Conservation (phyloP, 2,113 vertebrate species). For the Meriones unguiculatus region DNA sequence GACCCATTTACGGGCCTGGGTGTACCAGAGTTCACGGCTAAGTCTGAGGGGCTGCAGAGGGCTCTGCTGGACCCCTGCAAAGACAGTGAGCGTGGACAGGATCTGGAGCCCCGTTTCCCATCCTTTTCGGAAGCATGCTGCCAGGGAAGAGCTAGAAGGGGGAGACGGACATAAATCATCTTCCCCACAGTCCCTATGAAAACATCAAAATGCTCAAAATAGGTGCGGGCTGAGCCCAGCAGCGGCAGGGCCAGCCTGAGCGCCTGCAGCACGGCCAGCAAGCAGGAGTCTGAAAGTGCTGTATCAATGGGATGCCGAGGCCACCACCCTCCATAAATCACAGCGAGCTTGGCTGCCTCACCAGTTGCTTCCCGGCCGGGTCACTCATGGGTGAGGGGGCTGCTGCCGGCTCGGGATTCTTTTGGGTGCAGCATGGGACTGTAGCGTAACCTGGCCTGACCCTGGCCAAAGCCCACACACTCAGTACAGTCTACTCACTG, state of each 20-base stretch:
- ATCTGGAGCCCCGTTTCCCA: fast-evolving
- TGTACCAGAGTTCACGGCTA: conserved; percentile 50
- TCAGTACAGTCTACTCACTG: conserved; percentile 28
- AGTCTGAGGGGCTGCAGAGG: background rate
- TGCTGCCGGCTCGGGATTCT: conserved; percentile 29
- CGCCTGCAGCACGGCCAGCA: conserved; percentile 24
- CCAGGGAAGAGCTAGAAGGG: conserved; percentile 50
- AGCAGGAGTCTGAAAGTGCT: conserved; percentile 63
- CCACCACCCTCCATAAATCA: conserved; percentile 81
- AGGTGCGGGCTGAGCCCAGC: conserved; percentile 69
- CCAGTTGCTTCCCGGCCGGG: conserved; percentile 70
- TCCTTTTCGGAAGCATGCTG: conserved; percentile 48
- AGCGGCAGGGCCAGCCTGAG: conserved; percentile 20
- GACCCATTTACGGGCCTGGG: background rate
- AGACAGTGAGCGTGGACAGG: fast-evolving
- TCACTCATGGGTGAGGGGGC: conserved; percentile 77
- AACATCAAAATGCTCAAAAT: conserved; percentile 3
- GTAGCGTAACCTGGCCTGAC: conserved; percentile 60
- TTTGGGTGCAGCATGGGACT: background rate
- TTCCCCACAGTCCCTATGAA: background rate
- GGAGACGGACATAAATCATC: conserved; percentile 51
- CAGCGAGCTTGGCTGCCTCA: conserved; percentile 60
- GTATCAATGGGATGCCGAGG: conserved; percentile 59
- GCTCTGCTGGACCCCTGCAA: background rate
- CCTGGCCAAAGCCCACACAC: conserved; percentile 10